These are phyloP conservation scores for Pomacea maculata DNA, from an alignment of 1,140 invertebrate species.

Conservation along the genomic window DNA sequence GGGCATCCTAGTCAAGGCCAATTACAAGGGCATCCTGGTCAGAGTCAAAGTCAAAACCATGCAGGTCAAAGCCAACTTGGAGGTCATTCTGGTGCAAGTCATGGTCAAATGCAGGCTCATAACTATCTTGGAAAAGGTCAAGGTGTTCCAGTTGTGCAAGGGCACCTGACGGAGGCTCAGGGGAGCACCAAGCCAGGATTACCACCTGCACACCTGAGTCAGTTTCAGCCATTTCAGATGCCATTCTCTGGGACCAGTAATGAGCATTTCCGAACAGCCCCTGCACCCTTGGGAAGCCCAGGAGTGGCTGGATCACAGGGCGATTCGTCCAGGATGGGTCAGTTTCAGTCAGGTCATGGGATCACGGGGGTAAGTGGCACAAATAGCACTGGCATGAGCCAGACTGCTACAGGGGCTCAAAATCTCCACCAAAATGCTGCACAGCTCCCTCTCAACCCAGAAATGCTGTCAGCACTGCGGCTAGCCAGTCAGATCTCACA, in stretches of 20 bases:
- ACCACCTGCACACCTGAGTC: no score
- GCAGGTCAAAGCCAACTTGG: conserved; percentile 7
- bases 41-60: conserved; percentile 20
- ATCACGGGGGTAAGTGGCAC: background rate
- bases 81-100: conserved; percentile 2
- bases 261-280: no score
- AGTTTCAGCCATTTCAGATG: no score
- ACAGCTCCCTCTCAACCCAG: conserved; percentile 8
- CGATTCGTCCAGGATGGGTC: conserved; percentile 8
- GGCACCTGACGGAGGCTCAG: no score
- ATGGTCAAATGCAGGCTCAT: conserved; percentile 20
- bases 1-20: no score
- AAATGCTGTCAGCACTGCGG: conserved; percentile 16
- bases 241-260: no score
- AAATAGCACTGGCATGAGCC: no score
- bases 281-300: no score
- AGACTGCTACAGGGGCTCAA: no score
- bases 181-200: no score
- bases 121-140: conserved; percentile 18
- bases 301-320: background rate
- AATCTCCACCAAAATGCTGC: background rate
- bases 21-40: no score
- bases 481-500: conserved; percentile 26
- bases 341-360: background rate
- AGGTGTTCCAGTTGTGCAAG: background rate